phyloP scores from a whole-genome alignment of 2,113 vertebrate genomes.

The Rousettus leschenaultii region DNA sequence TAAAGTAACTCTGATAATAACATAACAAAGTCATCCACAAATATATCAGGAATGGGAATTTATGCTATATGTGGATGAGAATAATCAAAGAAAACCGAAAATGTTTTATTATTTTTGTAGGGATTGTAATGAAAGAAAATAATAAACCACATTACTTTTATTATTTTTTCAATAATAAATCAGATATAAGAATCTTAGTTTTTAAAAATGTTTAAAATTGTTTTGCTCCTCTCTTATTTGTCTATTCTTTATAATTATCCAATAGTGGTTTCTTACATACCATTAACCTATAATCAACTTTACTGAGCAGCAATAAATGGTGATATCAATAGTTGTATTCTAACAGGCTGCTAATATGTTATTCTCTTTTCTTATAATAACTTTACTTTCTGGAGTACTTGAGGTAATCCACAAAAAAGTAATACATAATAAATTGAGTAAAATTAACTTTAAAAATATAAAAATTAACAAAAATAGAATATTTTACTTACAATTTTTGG shows the following conservation, averaged over 20 bases:
- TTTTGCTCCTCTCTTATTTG: background rate
- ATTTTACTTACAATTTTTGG: background rate
- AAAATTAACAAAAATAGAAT: background rate
- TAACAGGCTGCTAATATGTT: background rate
- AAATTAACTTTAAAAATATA: background rate
- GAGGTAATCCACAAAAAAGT: background rate
- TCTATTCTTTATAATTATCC: background rate
- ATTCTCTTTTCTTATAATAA: background rate
- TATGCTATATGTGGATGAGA: background rate
- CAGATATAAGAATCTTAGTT: background rate
- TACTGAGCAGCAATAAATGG: background rate
- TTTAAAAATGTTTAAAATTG: background rate
- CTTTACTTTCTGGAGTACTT: background rate
- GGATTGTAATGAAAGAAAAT: background rate
- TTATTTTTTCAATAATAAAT: background rate
- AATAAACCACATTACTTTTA: background rate
- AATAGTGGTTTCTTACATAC: background rate
- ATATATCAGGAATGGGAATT: background rate
- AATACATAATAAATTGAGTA: background rate
- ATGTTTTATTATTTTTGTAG: background rate
- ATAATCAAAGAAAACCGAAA: background rate
- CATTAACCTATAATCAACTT: background rate
- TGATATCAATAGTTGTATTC: background rate
- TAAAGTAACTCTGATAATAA: background rate
- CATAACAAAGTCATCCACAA: background rate